Conservation (phyloP, 1,140 invertebrate genomes). For the Macrobrachium nipponense region DNA sequence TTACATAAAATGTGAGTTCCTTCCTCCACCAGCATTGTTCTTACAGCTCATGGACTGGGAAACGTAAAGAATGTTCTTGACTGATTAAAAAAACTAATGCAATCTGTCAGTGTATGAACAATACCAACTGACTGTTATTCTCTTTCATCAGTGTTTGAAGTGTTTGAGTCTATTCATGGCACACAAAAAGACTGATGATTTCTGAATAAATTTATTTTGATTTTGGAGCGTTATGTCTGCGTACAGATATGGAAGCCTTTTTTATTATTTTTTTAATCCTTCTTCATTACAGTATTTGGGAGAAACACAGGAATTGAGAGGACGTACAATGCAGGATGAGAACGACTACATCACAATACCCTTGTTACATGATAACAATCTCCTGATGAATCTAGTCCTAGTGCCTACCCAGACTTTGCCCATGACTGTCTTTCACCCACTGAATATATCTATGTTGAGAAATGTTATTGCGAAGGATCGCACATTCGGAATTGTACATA, state of each 20-base stretch:
- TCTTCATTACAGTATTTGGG: constrained; percentile 75
- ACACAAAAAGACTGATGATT: no score
- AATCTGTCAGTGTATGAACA: no score
- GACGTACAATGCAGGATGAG: constrained; percentile 75
- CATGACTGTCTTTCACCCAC: constrained; percentile 74
- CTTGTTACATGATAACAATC: constrained; percentile 72
- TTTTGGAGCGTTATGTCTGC: no score
- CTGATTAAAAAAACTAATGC: no score
- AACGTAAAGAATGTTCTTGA: no score
- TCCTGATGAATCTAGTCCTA: constrained; percentile 71
- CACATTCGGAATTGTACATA: constrained; percentile 76
- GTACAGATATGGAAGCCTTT: neutral
- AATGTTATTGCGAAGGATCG: constrained; percentile 73
- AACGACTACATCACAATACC: constrained; percentile 71
- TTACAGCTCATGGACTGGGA: no score
- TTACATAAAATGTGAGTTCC: no score
- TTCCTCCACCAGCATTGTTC: no score
- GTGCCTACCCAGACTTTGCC: constrained; percentile 82
- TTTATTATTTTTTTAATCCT: neutral
- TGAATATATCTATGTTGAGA: constrained; percentile 73
- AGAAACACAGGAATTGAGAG: constrained; percentile 74
- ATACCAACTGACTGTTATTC: no score
- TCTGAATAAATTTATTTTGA: no score
- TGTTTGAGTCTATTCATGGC: no score
- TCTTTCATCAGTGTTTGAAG: no score